These are phyloP conservation scores for Brachyrhaphis roseni DNA, from an alignment of 2,797 vertebrate species.

Conservation along the genomic window DNA sequence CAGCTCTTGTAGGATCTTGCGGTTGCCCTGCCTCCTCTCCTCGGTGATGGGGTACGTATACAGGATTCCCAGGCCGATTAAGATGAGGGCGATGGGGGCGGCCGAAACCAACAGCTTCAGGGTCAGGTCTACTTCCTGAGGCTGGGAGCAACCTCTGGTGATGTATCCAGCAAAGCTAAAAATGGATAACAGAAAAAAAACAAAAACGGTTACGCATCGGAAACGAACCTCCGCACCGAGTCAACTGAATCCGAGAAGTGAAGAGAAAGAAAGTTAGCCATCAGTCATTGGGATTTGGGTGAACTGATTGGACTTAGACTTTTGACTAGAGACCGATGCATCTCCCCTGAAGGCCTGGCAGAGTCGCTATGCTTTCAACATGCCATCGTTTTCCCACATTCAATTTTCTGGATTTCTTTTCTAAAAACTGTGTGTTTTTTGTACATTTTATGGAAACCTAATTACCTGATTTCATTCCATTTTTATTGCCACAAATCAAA, in stretches of 20 bases:
- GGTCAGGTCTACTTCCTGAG: conserved; percentile 84
- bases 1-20: conserved; percentile 88
- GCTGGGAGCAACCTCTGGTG: conserved; percentile 89
- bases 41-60: conserved; percentile 92
- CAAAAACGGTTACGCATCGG: neutral
- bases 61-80: conserved; percentile 89
- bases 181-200: neutral
- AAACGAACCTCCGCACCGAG: neutral
- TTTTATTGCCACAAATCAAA: neutral
- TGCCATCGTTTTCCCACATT: neutral
- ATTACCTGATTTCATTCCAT: neutral
- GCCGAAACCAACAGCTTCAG: conserved; percentile 91
- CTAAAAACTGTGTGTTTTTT: neutral
- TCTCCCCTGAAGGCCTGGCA: neutral
- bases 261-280: neutral
- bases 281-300: conserved; percentile 43
- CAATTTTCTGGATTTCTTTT: neutral
- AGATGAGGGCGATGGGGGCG: conserved; percentile 86
- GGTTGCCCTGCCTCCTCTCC: conserved; percentile 87
- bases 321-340: neutral
- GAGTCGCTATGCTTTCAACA: neutral
- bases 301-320: neutral
- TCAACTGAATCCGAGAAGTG: neutral
- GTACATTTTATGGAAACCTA: too few relatives aligned
- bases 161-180: conserved; percentile 93